Evolutionary conservation across 2,113 vertebrate species (phyloP).

Genomic region (Chionomys nivalis): DNA sequence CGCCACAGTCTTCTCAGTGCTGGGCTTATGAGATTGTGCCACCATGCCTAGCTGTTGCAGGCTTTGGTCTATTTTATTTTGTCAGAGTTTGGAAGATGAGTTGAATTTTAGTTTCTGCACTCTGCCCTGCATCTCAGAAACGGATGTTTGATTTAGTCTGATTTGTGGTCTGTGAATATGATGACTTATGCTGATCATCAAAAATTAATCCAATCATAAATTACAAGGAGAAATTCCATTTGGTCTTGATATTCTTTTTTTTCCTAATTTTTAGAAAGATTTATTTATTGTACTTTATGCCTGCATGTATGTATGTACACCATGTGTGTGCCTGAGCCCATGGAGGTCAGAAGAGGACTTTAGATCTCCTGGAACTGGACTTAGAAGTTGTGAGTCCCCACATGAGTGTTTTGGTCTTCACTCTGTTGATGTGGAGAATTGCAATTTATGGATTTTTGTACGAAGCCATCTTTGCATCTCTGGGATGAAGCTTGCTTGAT

Average conservation of each 20-base stretch:
- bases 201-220: constrained; percentile 3
- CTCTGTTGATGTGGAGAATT: background rate
- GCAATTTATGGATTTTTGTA: background rate
- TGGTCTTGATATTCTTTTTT: background rate
- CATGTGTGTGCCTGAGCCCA: background rate
- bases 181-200: background rate
- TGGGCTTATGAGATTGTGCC: background rate
- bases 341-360: background rate
- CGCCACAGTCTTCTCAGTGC: background rate
- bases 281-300: background rate
- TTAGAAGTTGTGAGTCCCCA: background rate
- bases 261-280: background rate
- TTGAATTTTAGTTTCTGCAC: background rate
- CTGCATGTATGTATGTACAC: background rate
- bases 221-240: background rate
- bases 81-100: background rate
- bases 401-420: background rate
- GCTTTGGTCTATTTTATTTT: background rate
- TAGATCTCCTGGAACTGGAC: background rate
- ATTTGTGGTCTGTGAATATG: background rate
- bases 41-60: background rate
- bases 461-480: background rate
- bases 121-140: background rate
- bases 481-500: background rate
- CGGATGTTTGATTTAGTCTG: background rate